Base-by-base conservation (phyloP, 2,797 vertebrate genomes). In the Gorsachius magnificus region DNA sequence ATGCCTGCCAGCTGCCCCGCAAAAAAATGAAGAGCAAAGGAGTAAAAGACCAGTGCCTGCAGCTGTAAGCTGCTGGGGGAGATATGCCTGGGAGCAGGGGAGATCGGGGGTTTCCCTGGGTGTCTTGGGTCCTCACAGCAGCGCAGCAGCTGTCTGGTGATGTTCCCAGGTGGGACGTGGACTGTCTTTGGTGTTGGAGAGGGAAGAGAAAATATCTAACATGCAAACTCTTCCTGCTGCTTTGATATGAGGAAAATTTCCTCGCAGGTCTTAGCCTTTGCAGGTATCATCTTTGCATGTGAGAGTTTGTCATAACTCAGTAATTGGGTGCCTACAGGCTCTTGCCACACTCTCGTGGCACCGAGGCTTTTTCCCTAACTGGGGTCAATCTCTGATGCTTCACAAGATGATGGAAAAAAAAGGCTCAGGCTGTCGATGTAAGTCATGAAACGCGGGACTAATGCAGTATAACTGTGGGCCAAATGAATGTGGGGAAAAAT, bases 401-500 rank as follows among this genome's bases (percentile, higher is more conserved):
- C 35, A n/a, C 51, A n/a, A 19, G 21, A 61, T 5, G 4, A 15
- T 6, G 26, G 70, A 25, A 79, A 50, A 54, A 68, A 68, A 70
- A 80, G 43, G 19, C 21, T 75, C 8, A 28, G 41, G 8, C 35
- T 7, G 0, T 31, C 6, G 3, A 18, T 57, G 2, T 20, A 20
- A 60, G 54, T 57, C 20, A 11, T 10, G 26, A 83, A 80, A 72
- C 0, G 3, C 14, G 41, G 41, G 24, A 65, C 24, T 38, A 57
- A 41, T 33, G 33, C 0, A 0, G 9, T 38, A 5, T 60, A 80
- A 20, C 53, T 41, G 0, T 36, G 43, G 33, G 19, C 46, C 77
- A 89, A 45, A 51, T 0, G 1, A 65, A n/a, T 28, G 9, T 0
- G 0, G 22, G 22, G 29, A n/a, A 54, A 53, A 80, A 8, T 1